These are phyloP conservation scores for Holothuria glaberrima DNA, from an alignment of 35 echinoderm and acorn worm genomes.

Conservation along the genomic window DNA sequence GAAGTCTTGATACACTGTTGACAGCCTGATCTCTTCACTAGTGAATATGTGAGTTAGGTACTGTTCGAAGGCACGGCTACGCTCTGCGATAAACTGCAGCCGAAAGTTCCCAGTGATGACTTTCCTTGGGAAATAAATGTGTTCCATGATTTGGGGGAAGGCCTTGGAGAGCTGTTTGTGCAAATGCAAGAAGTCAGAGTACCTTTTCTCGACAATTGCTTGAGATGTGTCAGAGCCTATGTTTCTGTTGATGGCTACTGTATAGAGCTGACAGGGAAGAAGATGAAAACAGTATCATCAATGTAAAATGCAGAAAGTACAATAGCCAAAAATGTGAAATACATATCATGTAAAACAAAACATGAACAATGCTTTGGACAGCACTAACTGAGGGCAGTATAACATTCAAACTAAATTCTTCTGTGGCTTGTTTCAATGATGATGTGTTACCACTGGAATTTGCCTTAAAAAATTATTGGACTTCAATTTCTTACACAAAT, in stretches of 20 bases:
- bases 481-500: too few relatives aligned
- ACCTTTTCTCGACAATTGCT: conserved; percentile 86
- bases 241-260: conserved; percentile 82
- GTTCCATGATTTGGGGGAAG: conserved; percentile 88
- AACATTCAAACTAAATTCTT: too few relatives aligned
- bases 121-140: conserved; percentile 84
- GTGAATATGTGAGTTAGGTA: conserved; percentile 78
- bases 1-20: conserved; percentile 85
- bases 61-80: conserved; percentile 91
- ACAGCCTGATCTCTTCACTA: conserved; percentile 71
- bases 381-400: too few relatives aligned
- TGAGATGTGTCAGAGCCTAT: conserved; percentile 94
- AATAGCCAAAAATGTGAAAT: too few relatives aligned
- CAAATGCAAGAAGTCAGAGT: conserved; percentile 88
- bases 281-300: not conserved
- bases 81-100: conserved; percentile 91
- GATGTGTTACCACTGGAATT: too few relatives aligned
- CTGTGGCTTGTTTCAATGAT: too few relatives aligned
- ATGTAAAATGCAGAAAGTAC: too few relatives aligned
- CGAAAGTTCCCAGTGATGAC: conserved; percentile 88
- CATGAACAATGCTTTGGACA: too few relatives aligned
- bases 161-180: conserved; percentile 65
- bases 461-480: too few relatives aligned
- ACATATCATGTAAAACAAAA: too few relatives aligned
- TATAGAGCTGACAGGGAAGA: conserved; percentile 71